Percentiles rank a stretch among this genome's conserved stretches.
These are phyloP conservation scores for Callipepla squamata DNA, from an alignment of 2,113 vertebrate genomes.

Conservation along the genomic window DNA sequence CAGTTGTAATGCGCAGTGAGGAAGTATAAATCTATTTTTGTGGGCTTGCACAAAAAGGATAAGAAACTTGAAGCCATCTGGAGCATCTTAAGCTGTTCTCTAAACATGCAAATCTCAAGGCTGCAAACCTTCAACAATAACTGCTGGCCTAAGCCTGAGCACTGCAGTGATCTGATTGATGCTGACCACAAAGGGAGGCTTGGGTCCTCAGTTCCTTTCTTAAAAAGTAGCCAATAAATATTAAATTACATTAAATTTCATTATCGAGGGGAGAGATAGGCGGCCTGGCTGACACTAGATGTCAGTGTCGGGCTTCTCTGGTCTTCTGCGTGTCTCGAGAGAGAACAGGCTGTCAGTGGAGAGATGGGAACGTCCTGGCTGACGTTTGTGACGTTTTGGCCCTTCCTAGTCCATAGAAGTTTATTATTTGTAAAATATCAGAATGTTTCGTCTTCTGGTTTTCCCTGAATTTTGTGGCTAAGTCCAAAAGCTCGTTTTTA, in stretches of 20 bases:
- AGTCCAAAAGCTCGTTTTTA: not conserved
- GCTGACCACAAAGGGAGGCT: not conserved
- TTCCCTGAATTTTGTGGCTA: fast-evolving
- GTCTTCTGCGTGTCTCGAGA: not conserved
- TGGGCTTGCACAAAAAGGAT: not conserved
- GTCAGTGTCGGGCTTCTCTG: constrained; percentile 13
- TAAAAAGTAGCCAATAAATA: not conserved
- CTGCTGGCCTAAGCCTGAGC: not conserved
- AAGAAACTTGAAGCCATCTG: not conserved
- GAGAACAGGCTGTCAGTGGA: fast-evolving
- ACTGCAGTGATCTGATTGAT: not conserved
- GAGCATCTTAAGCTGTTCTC: not conserved
- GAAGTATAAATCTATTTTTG: not conserved
- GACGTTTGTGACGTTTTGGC: fast-evolving
- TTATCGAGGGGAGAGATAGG: fast-evolving
- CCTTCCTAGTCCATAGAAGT: fast-evolving
- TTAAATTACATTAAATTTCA: not conserved
- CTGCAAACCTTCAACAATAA: too few species aligned
- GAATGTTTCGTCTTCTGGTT: fast-evolving
- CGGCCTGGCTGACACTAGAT: not conserved
- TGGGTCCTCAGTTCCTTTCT: not conserved
- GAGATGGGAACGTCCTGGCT: not conserved
- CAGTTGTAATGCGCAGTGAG: not conserved
- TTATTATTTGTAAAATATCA: fast-evolving
- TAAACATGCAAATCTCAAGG: not conserved